Conservation (phyloP, 2,888 invertebrate genomes). For the Athalia cordata region DNA sequence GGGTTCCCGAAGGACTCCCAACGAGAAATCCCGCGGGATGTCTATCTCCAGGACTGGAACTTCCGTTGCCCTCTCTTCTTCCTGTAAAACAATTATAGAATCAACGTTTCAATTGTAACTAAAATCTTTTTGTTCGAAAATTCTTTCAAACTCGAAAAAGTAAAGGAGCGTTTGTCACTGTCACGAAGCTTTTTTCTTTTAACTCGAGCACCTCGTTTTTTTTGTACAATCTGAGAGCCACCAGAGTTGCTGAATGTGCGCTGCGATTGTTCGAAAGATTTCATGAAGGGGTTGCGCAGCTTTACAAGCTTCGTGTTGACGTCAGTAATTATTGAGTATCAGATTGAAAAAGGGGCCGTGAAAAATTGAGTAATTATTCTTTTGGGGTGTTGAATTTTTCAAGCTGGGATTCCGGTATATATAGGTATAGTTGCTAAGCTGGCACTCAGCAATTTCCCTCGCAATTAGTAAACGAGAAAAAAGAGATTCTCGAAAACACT, state of each 20-base stretch:
- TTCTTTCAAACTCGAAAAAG: not conserved
- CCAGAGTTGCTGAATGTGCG: no score
- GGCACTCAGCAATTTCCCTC: not conserved
- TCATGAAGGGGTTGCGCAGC: not conserved
- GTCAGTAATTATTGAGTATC: not conserved
- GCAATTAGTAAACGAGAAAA: not conserved
- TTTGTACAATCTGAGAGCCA: no score
- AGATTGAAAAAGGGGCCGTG: not conserved
- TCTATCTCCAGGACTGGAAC: conserved; percentile 56
- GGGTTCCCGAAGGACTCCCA: conserved; percentile 51
- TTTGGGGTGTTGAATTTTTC: not conserved
- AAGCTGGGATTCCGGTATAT: not conserved
- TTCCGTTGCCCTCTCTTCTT: conserved; percentile 61
- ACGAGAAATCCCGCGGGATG: conserved; percentile 53
- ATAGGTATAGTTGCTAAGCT: no score
- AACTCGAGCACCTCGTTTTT: not conserved
- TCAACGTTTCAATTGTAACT: not conserved
- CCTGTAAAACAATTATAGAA: conserved; percentile 54
- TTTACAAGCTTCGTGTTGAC: conserved; percentile 2
- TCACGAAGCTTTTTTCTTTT: no score
- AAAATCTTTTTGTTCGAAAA: not conserved
- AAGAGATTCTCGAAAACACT: not conserved
- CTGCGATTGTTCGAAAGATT: not conserved
- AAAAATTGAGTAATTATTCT: conserved; percentile 13
- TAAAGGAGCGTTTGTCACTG: not conserved